These are phyloP conservation scores for Gadus chalcogrammus DNA, from an alignment of 2,113 vertebrate species.

Conservation along the genomic window DNA sequence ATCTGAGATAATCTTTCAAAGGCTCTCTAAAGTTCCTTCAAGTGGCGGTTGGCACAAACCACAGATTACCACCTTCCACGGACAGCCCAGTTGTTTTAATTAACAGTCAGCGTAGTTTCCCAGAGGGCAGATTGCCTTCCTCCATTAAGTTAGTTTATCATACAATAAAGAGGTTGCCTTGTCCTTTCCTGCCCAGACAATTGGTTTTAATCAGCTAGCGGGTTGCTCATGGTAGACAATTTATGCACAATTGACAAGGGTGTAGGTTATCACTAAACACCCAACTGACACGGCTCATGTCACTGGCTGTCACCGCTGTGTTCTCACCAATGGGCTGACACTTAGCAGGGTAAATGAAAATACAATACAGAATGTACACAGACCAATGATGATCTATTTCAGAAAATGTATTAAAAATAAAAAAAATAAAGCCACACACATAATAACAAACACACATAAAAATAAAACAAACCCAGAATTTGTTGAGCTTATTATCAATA, in stretches of 20 bases:
- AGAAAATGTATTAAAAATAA: background rate
- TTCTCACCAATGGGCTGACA: constrained; percentile 40
- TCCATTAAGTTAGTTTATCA: constrained; percentile 76
- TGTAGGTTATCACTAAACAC: constrained; percentile 73
- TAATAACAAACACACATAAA: background rate
- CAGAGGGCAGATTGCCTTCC: constrained; percentile 69
- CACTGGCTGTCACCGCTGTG: constrained; percentile 59
- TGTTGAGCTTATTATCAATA: too few relatives aligned
- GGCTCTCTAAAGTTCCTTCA: constrained; percentile 39
- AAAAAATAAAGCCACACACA: background rate
- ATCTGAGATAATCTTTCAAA: constrained; percentile 1
- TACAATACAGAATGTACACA: background rate
- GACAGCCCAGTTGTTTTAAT: constrained; percentile 72
- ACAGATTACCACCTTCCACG: constrained; percentile 30
- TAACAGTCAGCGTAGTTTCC: constrained; percentile 70
- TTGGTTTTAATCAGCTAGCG: constrained; percentile 79
- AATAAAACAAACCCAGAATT: background rate
- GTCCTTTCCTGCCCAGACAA: constrained; percentile 76
- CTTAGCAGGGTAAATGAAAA: constrained; percentile 31
- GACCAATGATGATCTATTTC: too few relatives aligned
- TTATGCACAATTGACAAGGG: constrained; percentile 76
- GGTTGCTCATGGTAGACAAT: constrained; percentile 72
- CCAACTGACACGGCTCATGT: constrained; percentile 69
- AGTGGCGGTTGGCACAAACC: constrained; percentile 36
- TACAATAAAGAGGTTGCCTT: constrained; percentile 75